Percentiles rank a stretch among this genome's conserved stretches.
phyloP scores from a whole-genome alignment of 2,888 invertebrate genomes.

The Cheilosia vulpina region DNA sequence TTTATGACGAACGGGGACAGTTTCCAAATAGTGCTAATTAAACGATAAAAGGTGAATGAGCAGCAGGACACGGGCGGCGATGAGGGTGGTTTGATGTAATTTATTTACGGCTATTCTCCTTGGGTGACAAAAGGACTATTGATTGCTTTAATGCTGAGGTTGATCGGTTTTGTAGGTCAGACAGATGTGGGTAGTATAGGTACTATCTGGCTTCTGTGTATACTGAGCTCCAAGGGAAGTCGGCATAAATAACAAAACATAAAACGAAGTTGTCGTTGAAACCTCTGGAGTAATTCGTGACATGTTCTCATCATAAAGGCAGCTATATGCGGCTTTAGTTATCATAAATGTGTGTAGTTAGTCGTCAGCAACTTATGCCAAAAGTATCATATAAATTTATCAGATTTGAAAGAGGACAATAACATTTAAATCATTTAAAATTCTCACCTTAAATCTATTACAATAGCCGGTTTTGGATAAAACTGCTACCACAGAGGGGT shows the following conservation, averaged over 20 bases:
- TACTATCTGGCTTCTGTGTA: too few species aligned
- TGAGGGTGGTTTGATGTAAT: conserved; percentile 22
- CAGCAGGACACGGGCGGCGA: background rate
- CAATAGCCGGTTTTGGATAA: too few species aligned
- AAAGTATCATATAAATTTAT: too few species aligned
- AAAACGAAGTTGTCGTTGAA: too few species aligned
- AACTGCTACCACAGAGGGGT: too few species aligned
- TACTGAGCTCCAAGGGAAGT: background rate
- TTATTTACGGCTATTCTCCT: conserved; percentile 42
- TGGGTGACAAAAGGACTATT: conserved; percentile 47
- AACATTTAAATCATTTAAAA: background rate
- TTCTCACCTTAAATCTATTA: too few species aligned
- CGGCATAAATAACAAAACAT: too few species aligned
- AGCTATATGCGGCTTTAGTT: too few species aligned
- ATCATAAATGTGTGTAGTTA: too few species aligned
- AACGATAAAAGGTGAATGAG: conserved; percentile 21
- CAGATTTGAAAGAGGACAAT: background rate
- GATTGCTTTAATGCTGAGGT: conserved; percentile 41
- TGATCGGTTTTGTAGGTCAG: conserved; percentile 59
- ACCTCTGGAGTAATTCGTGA: too few species aligned
- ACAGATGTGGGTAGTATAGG: background rate
- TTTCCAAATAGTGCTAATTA: conserved; percentile 62
- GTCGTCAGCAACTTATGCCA: too few species aligned
- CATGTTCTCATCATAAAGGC: too few species aligned
- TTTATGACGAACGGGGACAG: conserved; percentile 38